These are phyloP conservation scores for Chondrosia reniformis DNA, from an alignment of 37 sponge, comb jelly and placozoan species.

Conservation along the genomic window DNA sequence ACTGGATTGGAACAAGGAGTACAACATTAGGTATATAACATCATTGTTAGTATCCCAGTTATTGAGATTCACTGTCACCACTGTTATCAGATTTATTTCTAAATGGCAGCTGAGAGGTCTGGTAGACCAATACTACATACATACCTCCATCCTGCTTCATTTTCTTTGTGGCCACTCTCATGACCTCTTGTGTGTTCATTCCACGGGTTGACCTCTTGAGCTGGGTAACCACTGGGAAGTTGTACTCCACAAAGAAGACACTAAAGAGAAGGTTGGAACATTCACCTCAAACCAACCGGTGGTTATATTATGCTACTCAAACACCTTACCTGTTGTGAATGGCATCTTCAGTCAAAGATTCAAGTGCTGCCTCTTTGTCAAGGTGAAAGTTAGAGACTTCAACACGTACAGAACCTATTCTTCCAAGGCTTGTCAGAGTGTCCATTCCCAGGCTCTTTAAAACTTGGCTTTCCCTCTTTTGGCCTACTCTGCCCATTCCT, in stretches of 20 bases:
- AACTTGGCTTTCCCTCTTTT: conserved; percentile 5
- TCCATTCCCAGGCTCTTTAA: conserved; percentile 39
- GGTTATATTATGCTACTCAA: too few relatives aligned
- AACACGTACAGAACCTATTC: conserved; percentile 44
- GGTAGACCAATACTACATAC: too few relatives aligned
- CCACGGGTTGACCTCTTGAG: background rate
- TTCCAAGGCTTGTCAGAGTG: conserved; percentile 49
- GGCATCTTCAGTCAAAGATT: too few relatives aligned
- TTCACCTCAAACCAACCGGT: background rate
- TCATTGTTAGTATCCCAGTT: too few relatives aligned
- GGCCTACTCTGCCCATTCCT: conserved; percentile 6
- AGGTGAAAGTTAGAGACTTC: conserved; percentile 27
- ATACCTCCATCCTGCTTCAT: conserved; percentile 33
- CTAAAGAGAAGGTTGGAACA: conserved; percentile 1
- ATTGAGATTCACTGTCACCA: too few relatives aligned
- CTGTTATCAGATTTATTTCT: too few relatives aligned
- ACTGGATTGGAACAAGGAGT: conserved; percentile 25
- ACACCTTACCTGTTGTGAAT: too few relatives aligned
- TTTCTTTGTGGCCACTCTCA: conserved; percentile 62
- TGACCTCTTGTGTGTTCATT: conserved; percentile 26
- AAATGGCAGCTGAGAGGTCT: too few relatives aligned
- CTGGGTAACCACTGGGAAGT: conserved; percentile 36
- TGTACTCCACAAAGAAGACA: conserved; percentile 71
- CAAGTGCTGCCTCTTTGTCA: background rate
- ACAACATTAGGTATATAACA: too few relatives aligned